Evolutionary conservation across 1,140 invertebrate genomes (phyloP).

Genomic region (Drosophila novamexicana): DNA sequence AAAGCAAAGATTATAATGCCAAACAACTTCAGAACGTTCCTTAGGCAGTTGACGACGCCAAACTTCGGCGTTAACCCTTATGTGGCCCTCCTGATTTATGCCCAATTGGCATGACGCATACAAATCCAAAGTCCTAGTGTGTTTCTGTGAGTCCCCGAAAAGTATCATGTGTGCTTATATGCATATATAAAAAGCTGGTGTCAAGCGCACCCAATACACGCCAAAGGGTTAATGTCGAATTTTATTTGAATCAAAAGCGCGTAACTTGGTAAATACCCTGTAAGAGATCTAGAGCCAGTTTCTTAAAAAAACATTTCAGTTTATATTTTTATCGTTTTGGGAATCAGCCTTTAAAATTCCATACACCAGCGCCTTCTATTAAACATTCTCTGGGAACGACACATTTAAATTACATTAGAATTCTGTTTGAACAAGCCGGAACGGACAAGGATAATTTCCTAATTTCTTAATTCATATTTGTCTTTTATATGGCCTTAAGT

Average conservation of each 20-base stretch:
- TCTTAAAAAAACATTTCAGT: not conserved
- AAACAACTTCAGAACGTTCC: constrained; percentile 52
- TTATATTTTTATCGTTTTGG: not conserved
- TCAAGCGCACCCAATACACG: constrained; percentile 6
- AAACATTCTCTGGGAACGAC: too few species aligned
- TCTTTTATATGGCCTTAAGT: too few species aligned
- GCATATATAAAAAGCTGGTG: not conserved
- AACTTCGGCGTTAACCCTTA: constrained; percentile 49
- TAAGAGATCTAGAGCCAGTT: not conserved
- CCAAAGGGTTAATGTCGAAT: constrained; percentile 31
- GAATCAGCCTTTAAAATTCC: too few species aligned
- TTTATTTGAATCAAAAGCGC: too few species aligned
- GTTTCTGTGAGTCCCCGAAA: not conserved
- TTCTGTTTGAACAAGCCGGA: too few species aligned
- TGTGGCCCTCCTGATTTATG: constrained; percentile 50
- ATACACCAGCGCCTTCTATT: too few species aligned
- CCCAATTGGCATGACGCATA: constrained; percentile 56
- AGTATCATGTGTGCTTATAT: constrained; percentile 25
- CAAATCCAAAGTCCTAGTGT: constrained; percentile 17
- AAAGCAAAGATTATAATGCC: constrained; percentile 63
- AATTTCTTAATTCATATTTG: too few species aligned
- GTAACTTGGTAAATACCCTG: too few species aligned
- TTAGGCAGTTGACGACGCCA: constrained; percentile 42
- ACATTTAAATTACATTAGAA: too few species aligned
- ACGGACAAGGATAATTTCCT: too few species aligned